Percentiles rank a stretch among this genome's conserved stretches.
These are phyloP conservation scores for Calycopis cecrops DNA, from an alignment of 1,140 invertebrate species.

Conservation along the genomic window DNA sequence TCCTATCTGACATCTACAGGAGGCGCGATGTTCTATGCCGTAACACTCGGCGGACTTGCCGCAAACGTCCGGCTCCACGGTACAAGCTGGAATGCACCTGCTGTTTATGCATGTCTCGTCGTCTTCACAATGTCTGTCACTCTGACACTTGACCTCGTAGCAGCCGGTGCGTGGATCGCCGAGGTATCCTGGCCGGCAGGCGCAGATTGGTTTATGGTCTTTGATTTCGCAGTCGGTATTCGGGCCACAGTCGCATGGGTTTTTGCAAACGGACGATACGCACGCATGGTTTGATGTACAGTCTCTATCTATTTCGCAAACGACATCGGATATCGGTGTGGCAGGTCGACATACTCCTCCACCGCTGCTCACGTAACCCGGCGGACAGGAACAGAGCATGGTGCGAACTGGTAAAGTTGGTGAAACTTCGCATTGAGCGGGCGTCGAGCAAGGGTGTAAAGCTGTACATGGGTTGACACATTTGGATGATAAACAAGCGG, in stretches of 20 bases:
- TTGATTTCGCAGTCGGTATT: slow-evolving; percentile 87
- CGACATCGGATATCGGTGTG: slow-evolving; percentile 77
- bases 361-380: slow-evolving; percentile 89
- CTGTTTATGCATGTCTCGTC: slow-evolving; percentile 86
- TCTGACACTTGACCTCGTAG: slow-evolving; percentile 82
- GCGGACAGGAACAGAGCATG: slow-evolving; percentile 91
- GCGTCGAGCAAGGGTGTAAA: slow-evolving; percentile 86
- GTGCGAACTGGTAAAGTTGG: slow-evolving; percentile 88
- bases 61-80: slow-evolving; percentile 79
- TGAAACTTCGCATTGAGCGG: slow-evolving; percentile 87
- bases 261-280: slow-evolving; percentile 84
- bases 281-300: slow-evolving; percentile 86
- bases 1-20: slow-evolving; percentile 88
- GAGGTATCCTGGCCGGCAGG: slow-evolving; percentile 86
- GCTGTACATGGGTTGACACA: slow-evolving; percentile 89
- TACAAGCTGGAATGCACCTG: slow-evolving; percentile 86
- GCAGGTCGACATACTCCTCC: slow-evolving; percentile 86
- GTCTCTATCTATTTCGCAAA: slow-evolving; percentile 84
- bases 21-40: slow-evolving; percentile 84
- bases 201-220: slow-evolving; percentile 89
- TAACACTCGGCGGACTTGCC: slow-evolving; percentile 84
- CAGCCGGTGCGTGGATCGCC: slow-evolving; percentile 88
- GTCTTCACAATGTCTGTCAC: slow-evolving; percentile 84
- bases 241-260: slow-evolving; percentile 88
- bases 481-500: slow-evolving; percentile 87